A percentile compares a stretch with the other conserved stretches of the same genome.
phyloP scores from a whole-genome alignment of 2,888 invertebrate genomes.

The Melanophora roralis region DNA sequence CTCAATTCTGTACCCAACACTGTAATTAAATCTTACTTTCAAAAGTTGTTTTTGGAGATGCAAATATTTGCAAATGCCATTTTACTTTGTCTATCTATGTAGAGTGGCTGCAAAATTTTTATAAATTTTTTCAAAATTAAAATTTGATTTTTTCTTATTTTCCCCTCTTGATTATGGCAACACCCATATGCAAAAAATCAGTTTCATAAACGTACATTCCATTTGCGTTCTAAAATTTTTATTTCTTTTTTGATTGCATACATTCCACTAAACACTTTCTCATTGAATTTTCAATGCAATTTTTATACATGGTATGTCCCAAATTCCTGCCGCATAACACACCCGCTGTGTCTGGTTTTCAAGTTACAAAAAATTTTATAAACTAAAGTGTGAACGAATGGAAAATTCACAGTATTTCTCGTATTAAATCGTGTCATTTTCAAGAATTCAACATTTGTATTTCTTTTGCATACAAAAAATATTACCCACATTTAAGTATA shows the following conservation, averaged over 20 bases:
- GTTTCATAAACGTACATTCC: background rate
- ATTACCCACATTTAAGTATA: background rate
- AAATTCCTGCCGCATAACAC: slow-evolving; percentile 26
- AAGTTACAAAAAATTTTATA: slow-evolving; percentile 2
- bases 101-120: too few relatives aligned
- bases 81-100: too few relatives aligned
- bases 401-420: slow-evolving; percentile 49
- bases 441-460: slow-evolving; percentile 42
- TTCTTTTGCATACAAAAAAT: background rate
- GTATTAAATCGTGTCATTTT: slow-evolving; percentile 46
- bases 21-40: too few relatives aligned
- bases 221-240: slow-evolving; percentile 16
- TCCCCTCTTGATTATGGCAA: background rate
- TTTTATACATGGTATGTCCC: slow-evolving; percentile 15
- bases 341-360: slow-evolving; percentile 28
- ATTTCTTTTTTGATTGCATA: slow-evolving; percentile 25
- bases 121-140: background rate
- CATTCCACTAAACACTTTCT: slow-evolving; percentile 54
- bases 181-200: slow-evolving; percentile 13
- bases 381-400: background rate
- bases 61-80: too few relatives aligned
- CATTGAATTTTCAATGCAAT: slow-evolving; percentile 40
- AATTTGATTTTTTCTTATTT: background rate
- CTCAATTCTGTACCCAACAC: too few relatives aligned
- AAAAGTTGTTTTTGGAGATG: too few relatives aligned